Evolutionary conservation across 2,113 vertebrate species (phyloP).

Genomic region (Panurus biarmicus): DNA sequence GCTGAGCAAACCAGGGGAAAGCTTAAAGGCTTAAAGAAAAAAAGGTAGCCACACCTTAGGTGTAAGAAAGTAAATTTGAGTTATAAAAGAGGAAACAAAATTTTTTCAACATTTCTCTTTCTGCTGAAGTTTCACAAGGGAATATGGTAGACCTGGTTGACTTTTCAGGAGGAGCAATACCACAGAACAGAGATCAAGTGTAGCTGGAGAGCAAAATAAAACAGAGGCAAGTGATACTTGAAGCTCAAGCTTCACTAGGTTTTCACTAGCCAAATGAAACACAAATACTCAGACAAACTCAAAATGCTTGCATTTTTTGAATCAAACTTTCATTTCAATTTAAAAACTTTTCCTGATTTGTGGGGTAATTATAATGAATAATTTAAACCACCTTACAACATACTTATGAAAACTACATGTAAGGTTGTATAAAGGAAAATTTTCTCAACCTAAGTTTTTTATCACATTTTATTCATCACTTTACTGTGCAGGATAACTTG

Average conservation of each 20-base stretch:
- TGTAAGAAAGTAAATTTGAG: background rate
- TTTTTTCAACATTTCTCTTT: background rate
- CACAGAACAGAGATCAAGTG: background rate
- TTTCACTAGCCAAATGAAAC: background rate
- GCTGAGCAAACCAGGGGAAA: background rate
- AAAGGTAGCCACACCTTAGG: background rate
- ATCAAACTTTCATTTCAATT: background rate
- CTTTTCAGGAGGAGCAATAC: background rate
- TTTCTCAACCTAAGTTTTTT: background rate
- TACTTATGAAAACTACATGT: background rate
- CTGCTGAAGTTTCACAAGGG: background rate
- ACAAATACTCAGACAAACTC: background rate
- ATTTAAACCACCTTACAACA: background rate
- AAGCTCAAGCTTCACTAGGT: background rate
- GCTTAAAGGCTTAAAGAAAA: background rate
- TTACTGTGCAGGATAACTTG: background rate
- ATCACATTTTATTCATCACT: background rate
- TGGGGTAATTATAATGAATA: background rate
- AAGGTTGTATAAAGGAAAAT: background rate
- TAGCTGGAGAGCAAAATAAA: background rate
- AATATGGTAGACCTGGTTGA: background rate
- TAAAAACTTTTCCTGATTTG: background rate
- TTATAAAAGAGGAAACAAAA: background rate
- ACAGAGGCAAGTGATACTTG: background rate
- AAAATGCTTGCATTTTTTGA: background rate